Conservation (phyloP, 1,140 invertebrate species). For the Metopolophium dirhodum region DNA sequence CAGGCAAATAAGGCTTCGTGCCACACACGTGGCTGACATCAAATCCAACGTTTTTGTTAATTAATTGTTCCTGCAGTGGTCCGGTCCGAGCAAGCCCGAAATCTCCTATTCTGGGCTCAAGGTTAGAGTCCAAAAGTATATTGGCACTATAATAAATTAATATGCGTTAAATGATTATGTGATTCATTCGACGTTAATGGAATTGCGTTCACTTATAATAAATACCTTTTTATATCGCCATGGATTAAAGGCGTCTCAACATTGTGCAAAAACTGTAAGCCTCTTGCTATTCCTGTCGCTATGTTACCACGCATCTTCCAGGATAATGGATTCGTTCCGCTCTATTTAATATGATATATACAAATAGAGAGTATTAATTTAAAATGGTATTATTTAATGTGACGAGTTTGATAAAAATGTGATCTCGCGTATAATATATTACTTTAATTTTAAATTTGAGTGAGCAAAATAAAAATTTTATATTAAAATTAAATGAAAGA, state of each 20-base stretch:
- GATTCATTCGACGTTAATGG: background rate
- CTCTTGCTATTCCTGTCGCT: slow-evolving; percentile 82
- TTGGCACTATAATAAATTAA: slow-evolving; percentile 73
- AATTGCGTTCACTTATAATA: background rate
- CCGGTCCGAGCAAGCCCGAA: slow-evolving; percentile 90
- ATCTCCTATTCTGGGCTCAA: slow-evolving; percentile 90
- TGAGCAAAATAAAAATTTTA: too few species aligned
- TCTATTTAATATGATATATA: slow-evolving; percentile 61
- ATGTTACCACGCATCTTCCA: slow-evolving; percentile 83
- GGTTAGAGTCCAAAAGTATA: slow-evolving; percentile 86
- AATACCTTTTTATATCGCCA: slow-evolving; percentile 87
- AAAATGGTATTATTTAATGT: background rate
- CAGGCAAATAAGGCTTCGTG: slow-evolving; percentile 87
- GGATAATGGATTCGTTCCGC: slow-evolving; percentile 69
- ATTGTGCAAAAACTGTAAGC: slow-evolving; percentile 89
- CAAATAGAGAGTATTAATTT: background rate
- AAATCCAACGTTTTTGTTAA: slow-evolving; percentile 67
- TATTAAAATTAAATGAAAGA: too few species aligned
- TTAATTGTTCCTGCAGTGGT: slow-evolving; percentile 64
- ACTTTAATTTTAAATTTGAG: background rate
- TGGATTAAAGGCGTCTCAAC: slow-evolving; percentile 86
- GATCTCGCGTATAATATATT: background rate
- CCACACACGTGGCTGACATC: slow-evolving; percentile 80
- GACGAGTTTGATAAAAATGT: background rate
- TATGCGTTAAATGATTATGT: background rate